Percentiles rank a stretch among this genome's conserved stretches.
Conservation (phyloP, 2,888 invertebrate species). For the Atrina japonica region DNA sequence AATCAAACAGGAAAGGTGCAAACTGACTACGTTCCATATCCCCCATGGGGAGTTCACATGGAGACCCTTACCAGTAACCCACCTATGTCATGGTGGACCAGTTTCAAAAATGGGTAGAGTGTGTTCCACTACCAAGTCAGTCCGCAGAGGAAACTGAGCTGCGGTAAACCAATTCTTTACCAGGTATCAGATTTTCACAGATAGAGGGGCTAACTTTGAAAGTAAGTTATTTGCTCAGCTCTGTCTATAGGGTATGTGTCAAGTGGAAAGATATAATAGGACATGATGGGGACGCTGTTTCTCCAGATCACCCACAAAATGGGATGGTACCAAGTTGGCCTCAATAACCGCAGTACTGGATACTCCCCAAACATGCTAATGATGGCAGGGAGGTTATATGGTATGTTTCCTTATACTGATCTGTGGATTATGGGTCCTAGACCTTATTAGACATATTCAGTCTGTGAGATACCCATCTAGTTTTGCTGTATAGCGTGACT, state of each 20-base stretch:
- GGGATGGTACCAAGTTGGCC: slow-evolving; percentile 45
- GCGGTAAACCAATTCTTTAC: slow-evolving; percentile 40
- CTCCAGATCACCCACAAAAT: slow-evolving; percentile 32
- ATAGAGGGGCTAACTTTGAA: slow-evolving; percentile 42
- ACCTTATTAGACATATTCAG: slow-evolving; percentile 9
- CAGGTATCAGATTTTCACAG: slow-evolving; percentile 36
- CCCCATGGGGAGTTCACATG: slow-evolving; percentile 37
- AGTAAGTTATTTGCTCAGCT: slow-evolving; percentile 34
- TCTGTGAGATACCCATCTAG: slow-evolving; percentile 8
- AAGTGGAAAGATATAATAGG: slow-evolving; percentile 36
- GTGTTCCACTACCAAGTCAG: slow-evolving; percentile 36
- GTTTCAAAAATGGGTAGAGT: slow-evolving; percentile 49
- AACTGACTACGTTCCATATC: neutral
- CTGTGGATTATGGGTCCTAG: neutral
- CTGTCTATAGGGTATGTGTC: slow-evolving; percentile 43
- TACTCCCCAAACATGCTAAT: slow-evolving; percentile 46
- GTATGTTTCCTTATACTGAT: slow-evolving; percentile 26
- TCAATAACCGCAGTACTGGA: slow-evolving; percentile 42
- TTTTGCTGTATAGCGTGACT: slow-evolving; percentile 21
- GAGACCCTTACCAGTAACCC: slow-evolving; percentile 37
- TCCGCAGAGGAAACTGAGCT: slow-evolving; percentile 39
- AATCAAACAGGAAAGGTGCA: no score
- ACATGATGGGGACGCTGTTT: slow-evolving; percentile 36
- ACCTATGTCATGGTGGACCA: slow-evolving; percentile 38
- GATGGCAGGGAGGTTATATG: slow-evolving; percentile 40